Conservation (phyloP, 1,140 invertebrate species). For the Leptoteleia sp. region DNA sequence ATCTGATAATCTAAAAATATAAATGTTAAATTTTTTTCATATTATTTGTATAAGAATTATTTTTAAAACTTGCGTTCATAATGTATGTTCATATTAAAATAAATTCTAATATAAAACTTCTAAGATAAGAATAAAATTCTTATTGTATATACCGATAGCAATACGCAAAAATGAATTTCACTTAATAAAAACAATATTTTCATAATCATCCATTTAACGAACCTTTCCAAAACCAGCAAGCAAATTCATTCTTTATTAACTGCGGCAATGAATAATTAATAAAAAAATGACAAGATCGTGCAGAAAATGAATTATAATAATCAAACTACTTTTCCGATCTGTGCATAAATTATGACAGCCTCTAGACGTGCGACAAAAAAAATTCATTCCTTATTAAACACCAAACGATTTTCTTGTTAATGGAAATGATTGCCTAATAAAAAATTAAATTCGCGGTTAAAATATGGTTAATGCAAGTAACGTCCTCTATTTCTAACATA, state of each 20-base stretch:
- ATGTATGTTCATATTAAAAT: too few relatives aligned
- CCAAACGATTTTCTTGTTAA: not conserved
- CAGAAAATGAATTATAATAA: not conserved
- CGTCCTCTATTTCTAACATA: not conserved
- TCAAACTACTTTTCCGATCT: not conserved
- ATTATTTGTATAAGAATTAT: too few relatives aligned
- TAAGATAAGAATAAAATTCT: too few relatives aligned
- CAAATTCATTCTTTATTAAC: not conserved
- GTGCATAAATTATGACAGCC: not conserved
- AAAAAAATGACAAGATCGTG: not conserved
- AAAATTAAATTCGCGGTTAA: not conserved
- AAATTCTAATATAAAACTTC: too few relatives aligned
- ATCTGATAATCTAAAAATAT: too few relatives aligned
- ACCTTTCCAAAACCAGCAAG: too few relatives aligned
- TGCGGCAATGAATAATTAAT: not conserved
- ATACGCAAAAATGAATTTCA: too few relatives aligned
- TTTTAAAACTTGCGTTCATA: too few relatives aligned
- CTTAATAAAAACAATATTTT: too few relatives aligned
- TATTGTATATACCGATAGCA: too few relatives aligned
- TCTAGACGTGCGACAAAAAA: not conserved
- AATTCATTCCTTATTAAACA: not conserved
- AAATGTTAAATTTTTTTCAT: too few relatives aligned
- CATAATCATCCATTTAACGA: too few relatives aligned
- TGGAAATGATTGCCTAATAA: not conserved
- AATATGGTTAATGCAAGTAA: not conserved